Conservation (phyloP, 2,888 invertebrate genomes). For the Hylaea fasciaria region DNA sequence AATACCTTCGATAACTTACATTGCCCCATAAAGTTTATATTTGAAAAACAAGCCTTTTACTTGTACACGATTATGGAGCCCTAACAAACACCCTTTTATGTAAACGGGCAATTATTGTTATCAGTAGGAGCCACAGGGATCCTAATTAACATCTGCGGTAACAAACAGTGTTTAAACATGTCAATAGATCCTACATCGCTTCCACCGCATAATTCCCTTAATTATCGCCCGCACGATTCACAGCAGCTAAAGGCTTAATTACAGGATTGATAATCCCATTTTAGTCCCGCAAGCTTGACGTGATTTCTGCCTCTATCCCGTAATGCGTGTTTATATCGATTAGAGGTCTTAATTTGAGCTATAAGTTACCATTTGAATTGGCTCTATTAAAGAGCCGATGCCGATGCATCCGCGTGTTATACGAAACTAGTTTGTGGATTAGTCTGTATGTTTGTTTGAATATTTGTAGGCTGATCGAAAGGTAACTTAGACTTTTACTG, state of each 20-base stretch:
- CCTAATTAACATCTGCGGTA: too few relatives aligned
- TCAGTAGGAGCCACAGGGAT: too few relatives aligned
- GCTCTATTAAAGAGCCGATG: slow-evolving; percentile 40
- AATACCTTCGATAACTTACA: too few relatives aligned
- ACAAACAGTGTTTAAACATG: too few relatives aligned
- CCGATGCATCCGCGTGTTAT: not conserved
- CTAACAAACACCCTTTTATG: too few relatives aligned
- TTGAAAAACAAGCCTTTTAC: too few relatives aligned
- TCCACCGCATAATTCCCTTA: slow-evolving; percentile 51
- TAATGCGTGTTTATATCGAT: slow-evolving; percentile 67
- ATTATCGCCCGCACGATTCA: slow-evolving; percentile 57
- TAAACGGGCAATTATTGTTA: too few relatives aligned
- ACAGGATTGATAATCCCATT: slow-evolving; percentile 50
- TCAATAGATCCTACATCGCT: slow-evolving; percentile 31
- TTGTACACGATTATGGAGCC: too few relatives aligned
- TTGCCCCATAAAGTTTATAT: too few relatives aligned
- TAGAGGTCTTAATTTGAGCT: slow-evolving; percentile 66
- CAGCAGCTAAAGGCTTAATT: slow-evolving; percentile 64
- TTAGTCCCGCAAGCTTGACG: slow-evolving; percentile 54
- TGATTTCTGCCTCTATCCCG: slow-evolving; percentile 59
- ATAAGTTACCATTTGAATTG: slow-evolving; percentile 73
- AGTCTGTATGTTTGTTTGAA: slow-evolving; percentile 45
- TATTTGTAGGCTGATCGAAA: not conserved
- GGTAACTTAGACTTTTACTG: too few relatives aligned
- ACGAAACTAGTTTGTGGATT: not conserved